A percentile compares a stretch with the other conserved stretches of the same genome.
Evolutionary conservation across 64 coral and sea anemone genomes (phyloP).

Genomic region (Stichodactyla helianthus): DNA sequence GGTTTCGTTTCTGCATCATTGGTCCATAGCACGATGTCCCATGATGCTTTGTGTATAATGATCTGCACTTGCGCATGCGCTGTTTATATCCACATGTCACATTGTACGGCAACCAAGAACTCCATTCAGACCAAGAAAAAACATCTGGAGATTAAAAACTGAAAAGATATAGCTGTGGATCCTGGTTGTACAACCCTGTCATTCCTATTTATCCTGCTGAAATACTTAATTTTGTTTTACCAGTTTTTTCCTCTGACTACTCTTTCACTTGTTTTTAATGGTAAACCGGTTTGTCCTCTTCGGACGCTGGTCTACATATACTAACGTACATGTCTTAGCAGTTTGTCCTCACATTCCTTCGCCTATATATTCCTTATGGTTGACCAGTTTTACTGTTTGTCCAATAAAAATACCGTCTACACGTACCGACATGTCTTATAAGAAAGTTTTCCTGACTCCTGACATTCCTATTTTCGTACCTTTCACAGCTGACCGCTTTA

Average conservation of each 20-base stretch:
- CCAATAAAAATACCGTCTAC: too few relatives aligned
- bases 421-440: too few relatives aligned
- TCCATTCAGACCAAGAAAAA: constrained; percentile 18
- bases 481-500: too few relatives aligned
- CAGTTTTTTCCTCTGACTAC: background rate
- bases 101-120: background rate
- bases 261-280: too few relatives aligned
- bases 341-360: background rate
- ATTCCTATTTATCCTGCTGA: background rate
- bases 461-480: too few relatives aligned
- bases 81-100: background rate
- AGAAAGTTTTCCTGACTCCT: too few relatives aligned
- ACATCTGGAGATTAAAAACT: background rate
- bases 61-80: background rate
- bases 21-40: background rate
- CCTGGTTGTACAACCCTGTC: background rate
- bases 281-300: too few relatives aligned
- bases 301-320: too few relatives aligned
- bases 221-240: background rate
- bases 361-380: too few relatives aligned
- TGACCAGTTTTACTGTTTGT: too few relatives aligned
- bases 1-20: background rate
- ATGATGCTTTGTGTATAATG: background rate
- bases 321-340: background rate
- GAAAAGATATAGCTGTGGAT: background rate